Conservation (phyloP, 35 echinoderm and acorn worm genomes). For the Heliocidaris tuberculata region DNA sequence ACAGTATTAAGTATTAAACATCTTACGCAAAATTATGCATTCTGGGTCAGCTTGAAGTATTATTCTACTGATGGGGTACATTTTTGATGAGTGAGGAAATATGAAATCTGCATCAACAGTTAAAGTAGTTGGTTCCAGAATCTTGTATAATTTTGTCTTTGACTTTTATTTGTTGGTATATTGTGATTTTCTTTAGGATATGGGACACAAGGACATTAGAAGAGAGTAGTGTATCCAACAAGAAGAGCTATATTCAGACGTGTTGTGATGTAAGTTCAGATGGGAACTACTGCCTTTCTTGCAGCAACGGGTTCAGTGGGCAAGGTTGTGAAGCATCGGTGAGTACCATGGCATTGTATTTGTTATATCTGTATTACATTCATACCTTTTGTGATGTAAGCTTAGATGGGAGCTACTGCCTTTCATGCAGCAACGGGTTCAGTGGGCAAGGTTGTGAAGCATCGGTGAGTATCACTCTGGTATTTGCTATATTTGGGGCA, state of each 20-base stretch:
- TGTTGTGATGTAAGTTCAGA: slow-evolving; percentile 74
- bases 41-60: too few species aligned
- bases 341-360: slow-evolving; percentile 8
- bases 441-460: slow-evolving; percentile 74
- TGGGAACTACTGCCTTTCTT: slow-evolving; percentile 63
- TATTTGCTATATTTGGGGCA: too few species aligned
- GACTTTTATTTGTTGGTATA: neutral
- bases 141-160: neutral
- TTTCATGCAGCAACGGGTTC: slow-evolving; percentile 72
- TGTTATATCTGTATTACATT: slow-evolving; percentile 38
- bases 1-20: too few species aligned
- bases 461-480: slow-evolving; percentile 42
- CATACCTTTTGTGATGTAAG: slow-evolving; percentile 64
- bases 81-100: neutral
- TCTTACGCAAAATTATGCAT: too few species aligned
- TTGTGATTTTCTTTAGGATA: slow-evolving; percentile 42
- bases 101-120: neutral
- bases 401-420: slow-evolving; percentile 54
- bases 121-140: too few species aligned
- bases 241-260: slow-evolving; percentile 81
- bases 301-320: slow-evolving; percentile 80
- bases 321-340: slow-evolving; percentile 84
- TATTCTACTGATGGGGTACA: too few species aligned
- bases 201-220: slow-evolving; percentile 80
- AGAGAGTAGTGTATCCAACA: slow-evolving; percentile 65